phyloP scores from a whole-genome alignment of 2,113 vertebrate species.

The Lucifuga dentata region DNA sequence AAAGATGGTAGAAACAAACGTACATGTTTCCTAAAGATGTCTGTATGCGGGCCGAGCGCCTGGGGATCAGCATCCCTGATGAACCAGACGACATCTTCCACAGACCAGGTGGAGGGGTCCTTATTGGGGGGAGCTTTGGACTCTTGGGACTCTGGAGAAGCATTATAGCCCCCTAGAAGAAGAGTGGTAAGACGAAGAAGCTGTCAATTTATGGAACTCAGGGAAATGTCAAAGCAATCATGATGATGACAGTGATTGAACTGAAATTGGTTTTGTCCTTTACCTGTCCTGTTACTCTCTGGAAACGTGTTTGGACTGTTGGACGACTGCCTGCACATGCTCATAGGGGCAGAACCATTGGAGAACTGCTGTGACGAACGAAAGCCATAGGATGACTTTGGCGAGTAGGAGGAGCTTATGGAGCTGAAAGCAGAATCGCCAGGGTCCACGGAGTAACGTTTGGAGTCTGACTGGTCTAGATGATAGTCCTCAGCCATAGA shows the following conservation, averaged over 20 bases:
- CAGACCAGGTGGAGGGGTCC: conserved; percentile 91
- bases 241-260: too few relatives aligned
- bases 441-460: conserved; percentile 82
- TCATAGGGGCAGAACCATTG: conserved; percentile 73
- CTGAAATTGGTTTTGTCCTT: conserved; percentile 27
- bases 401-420: conserved; percentile 79
- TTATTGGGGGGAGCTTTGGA: conserved; percentile 82
- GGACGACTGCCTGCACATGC: conserved; percentile 82
- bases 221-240: not conserved
- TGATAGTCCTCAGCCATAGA: conserved; percentile 86
- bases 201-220: not conserved
- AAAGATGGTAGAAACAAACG: conserved; percentile 22
- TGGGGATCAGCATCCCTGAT: conserved; percentile 94
- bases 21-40: conserved; percentile 95
- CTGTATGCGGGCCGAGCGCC: conserved; percentile 91
- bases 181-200: not conserved
- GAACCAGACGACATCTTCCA: conserved; percentile 93
- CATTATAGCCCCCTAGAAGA: conserved; percentile 81
- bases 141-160: conserved; percentile 83
- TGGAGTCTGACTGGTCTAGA: conserved; percentile 77
- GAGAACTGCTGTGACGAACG: conserved; percentile 78
- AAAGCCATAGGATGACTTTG: conserved; percentile 80
- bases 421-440: conserved; percentile 82
- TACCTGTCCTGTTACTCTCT: conserved; percentile 91
- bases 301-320: conserved; percentile 79